Evolutionary conservation across 2,888 invertebrate genomes (phyloP).

Genomic region (Acronicta psi): DNA sequence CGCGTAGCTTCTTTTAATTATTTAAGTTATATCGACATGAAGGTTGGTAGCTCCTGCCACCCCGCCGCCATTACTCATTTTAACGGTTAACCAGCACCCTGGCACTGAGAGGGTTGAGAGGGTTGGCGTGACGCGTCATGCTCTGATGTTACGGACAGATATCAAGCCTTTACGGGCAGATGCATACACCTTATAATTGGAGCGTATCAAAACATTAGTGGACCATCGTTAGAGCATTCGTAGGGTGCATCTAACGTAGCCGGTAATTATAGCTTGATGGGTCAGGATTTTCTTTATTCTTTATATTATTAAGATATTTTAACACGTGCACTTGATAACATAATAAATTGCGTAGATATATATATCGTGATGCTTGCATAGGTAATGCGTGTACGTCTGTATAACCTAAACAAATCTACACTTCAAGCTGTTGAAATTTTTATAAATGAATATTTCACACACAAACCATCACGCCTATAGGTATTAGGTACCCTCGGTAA

Average conservation of each 20-base stretch:
- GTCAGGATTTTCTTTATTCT: constrained; percentile 15
- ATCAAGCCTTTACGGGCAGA: constrained; percentile 80
- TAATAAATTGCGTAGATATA: too few relatives aligned
- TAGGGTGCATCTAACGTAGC: constrained; percentile 39
- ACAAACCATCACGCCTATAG: too few relatives aligned
- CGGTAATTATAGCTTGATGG: constrained; percentile 54
- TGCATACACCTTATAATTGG: constrained; percentile 81
- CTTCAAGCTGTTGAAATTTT: too few relatives aligned
- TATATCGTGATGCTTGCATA: too few relatives aligned
- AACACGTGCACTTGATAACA: background rate
- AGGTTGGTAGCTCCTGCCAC: constrained; percentile 68
- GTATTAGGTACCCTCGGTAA: too few relatives aligned
- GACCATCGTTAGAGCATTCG: constrained; percentile 50
- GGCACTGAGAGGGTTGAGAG: constrained; percentile 80
- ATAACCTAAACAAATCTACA: too few relatives aligned
- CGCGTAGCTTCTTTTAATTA: too few relatives aligned
- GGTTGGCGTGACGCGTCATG: constrained; percentile 80
- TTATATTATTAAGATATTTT: background rate
- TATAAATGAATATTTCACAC: too few relatives aligned
- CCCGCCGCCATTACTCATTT: constrained; percentile 82
- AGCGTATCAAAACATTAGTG: constrained; percentile 87
- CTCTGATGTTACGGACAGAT: constrained; percentile 81
- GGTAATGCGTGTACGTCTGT: too few relatives aligned
- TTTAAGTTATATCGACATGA: too few relatives aligned
- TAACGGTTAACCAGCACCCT: constrained; percentile 83